Conservation (phyloP, 2,113 vertebrate genomes). For the human (Homo sapiens) region DNA sequence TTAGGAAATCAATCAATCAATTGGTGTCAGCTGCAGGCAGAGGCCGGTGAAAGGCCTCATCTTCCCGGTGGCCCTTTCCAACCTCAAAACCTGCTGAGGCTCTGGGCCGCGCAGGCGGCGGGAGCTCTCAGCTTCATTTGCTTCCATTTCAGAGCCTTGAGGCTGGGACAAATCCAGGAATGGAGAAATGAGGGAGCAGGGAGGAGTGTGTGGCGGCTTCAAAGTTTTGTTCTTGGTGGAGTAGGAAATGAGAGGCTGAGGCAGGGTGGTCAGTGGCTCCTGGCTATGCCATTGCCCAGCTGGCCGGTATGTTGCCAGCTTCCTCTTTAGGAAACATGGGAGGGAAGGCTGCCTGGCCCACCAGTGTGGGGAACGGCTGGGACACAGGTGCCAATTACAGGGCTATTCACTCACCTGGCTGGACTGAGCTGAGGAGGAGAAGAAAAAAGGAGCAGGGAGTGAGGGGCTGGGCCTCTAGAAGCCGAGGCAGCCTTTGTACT, state of each 20-base stretch:
- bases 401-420: not conserved
- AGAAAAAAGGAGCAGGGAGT: not conserved
- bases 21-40: constrained; percentile 72
- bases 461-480: constrained; percentile 22
- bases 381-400: not conserved
- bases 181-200: not conserved
- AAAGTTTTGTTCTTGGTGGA: constrained; percentile 10
- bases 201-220: not conserved
- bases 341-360: not conserved
- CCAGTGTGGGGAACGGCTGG: not conserved
- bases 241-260: not conserved
- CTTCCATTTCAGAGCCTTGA: constrained; percentile 29
- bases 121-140: not conserved
- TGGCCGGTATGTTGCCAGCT: not conserved
- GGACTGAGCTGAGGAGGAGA: not conserved
- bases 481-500: not conserved
- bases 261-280: not conserved
- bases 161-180: constrained; percentile 29
- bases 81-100: constrained; percentile 28
- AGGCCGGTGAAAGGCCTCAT: constrained; percentile 40
- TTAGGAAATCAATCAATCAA: constrained; percentile 78
- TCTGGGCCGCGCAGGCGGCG: not conserved
- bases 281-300: not conserved
- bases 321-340: not conserved
- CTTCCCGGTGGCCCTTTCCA: not conserved